Evolutionary conservation across 2,797 vertebrate species (phyloP).

Genomic region (Myotis pilosus): DNA sequence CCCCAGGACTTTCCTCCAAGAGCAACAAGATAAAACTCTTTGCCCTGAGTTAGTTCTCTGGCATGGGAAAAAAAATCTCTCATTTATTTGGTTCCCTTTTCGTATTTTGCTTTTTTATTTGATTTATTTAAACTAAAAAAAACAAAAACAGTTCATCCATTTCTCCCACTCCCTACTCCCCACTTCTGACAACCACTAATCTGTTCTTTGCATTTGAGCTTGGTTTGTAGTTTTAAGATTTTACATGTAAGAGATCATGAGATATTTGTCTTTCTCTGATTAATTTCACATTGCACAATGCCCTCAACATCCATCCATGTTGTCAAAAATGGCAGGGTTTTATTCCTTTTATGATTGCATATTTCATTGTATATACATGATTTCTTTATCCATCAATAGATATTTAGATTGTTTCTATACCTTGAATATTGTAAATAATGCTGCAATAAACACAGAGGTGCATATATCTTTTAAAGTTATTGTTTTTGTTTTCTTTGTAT

Average conservation of each 20-base stretch:
- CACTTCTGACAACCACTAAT: background rate
- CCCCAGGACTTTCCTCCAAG: conserved; percentile 13
- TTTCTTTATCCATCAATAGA: background rate
- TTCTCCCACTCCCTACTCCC: background rate
- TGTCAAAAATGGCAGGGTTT: background rate
- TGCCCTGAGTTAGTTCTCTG: background rate
- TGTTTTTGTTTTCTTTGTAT: background rate
- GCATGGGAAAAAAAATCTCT: background rate
- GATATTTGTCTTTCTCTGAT: background rate
- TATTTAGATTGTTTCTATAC: background rate
- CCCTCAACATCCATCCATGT: background rate
- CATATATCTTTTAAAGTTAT: background rate
- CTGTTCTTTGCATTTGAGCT: background rate
- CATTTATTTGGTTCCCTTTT: background rate
- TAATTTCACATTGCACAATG: background rate
- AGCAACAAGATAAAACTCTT: conserved; percentile 15
- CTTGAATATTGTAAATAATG: background rate
- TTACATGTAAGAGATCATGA: background rate
- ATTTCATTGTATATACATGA: background rate
- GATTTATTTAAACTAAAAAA: background rate
- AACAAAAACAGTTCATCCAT: background rate
- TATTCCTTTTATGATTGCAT: background rate
- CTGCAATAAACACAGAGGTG: background rate
- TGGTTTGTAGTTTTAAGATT: background rate
- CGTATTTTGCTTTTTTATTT: background rate